phyloP scores from a whole-genome alignment of 2,113 vertebrate genomes.

The Sclerurus mexicanus region DNA sequence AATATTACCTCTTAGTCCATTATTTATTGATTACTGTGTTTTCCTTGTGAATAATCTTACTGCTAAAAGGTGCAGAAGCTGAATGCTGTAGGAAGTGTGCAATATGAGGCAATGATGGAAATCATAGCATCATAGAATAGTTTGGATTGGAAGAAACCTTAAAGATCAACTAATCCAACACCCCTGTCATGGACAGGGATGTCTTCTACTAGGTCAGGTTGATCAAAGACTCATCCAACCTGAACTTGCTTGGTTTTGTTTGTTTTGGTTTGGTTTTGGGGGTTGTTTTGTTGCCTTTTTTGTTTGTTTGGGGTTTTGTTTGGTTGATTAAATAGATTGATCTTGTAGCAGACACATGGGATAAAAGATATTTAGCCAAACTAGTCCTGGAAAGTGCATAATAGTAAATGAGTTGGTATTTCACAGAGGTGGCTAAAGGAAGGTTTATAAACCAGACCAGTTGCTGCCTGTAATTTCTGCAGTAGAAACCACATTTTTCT shows the following conservation, averaged over 20 bases:
- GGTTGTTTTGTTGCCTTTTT: too few species aligned
- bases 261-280: too few species aligned
- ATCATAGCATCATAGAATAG: not conserved
- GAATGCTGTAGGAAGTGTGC: not conserved
- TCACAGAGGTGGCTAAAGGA: not conserved
- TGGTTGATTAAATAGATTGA: not conserved
- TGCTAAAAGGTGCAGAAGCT: not conserved
- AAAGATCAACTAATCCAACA: not conserved
- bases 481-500: not conserved
- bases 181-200: not conserved
- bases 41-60: not conserved
- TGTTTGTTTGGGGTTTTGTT: too few species aligned
- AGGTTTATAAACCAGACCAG: rapidly evolving
- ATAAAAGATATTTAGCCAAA: not conserved
- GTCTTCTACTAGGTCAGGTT: not conserved
- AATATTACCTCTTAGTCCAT: not conserved
- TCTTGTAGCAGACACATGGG: not conserved
- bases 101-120: not conserved
- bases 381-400: not conserved
- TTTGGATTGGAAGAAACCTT: not conserved
- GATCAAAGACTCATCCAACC: not conserved
- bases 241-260: not conserved
- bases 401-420: not conserved
- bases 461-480: not conserved
- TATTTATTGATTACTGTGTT: not conserved